These are phyloP conservation scores for Phoronis australis DNA, from an alignment of 2,888 invertebrate genomes.

Conservation along the genomic window DNA sequence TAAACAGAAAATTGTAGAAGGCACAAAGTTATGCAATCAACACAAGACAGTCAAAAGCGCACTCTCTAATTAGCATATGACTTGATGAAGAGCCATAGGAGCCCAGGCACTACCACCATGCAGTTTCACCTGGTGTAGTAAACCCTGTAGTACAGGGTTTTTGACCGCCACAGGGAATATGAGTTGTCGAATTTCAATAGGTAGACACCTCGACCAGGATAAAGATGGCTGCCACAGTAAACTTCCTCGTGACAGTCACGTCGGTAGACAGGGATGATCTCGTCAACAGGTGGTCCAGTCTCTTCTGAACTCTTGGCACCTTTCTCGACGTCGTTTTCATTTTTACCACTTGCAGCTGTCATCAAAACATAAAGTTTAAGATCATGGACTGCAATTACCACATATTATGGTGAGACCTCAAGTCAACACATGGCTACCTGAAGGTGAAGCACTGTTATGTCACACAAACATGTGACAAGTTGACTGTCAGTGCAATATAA, in stretches of 20 bases:
- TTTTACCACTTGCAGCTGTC: slow-evolving; percentile 17
- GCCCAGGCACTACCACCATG: no score
- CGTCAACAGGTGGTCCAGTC: slow-evolving; percentile 65
- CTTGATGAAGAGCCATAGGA: no score
- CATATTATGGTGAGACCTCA: no score
- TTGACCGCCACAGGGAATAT: slow-evolving; percentile 97
- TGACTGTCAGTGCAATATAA: no score
- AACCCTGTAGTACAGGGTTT: slow-evolving; percentile 97
- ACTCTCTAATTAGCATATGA: no score
- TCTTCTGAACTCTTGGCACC: slow-evolving; percentile 38
- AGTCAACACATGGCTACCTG: no score
- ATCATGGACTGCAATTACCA: no score
- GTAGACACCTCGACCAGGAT: slow-evolving; percentile 96
- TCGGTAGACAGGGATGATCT: slow-evolving; percentile 90
- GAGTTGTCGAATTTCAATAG: slow-evolving; percentile 98
- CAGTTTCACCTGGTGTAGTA: slow-evolving; percentile 75
- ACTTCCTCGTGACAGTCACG: slow-evolving; percentile 96
- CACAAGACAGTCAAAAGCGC: no score
- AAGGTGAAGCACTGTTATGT: no score
- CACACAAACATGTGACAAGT: no score
- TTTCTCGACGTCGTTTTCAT: slow-evolving; percentile 62
- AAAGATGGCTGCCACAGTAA: slow-evolving; percentile 93
- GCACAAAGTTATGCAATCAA: no score
- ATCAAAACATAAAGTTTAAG: neutral
- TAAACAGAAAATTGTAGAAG: no score